Conservation (phyloP, 2,113 vertebrate genomes). For the Onychorhynchus coronatus region DNA sequence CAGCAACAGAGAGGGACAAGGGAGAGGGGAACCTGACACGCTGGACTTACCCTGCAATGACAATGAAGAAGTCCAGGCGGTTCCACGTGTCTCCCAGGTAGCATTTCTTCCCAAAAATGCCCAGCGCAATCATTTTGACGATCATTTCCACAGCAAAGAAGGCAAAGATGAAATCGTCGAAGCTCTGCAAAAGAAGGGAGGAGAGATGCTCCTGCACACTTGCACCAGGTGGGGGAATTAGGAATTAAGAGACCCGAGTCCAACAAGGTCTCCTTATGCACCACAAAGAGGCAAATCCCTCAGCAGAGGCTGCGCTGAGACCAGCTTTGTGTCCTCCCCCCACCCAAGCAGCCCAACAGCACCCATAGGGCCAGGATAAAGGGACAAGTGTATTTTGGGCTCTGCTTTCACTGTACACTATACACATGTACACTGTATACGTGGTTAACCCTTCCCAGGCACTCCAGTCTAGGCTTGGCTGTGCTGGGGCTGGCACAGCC, state of each 20-base stretch:
- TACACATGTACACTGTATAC: not conserved
- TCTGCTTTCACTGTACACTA: not conserved
- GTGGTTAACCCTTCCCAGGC: not conserved
- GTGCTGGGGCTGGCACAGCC: not conserved
- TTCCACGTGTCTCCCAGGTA: constrained; percentile 99
- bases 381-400: not conserved
- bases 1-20: fast-evolving
- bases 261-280: not conserved
- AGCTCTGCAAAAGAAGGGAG: constrained; percentile 77
- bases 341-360: not conserved
- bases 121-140: constrained; percentile 96
- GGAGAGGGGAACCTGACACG: not conserved
- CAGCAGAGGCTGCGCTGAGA: not conserved
- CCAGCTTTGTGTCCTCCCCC: not conserved
- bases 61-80: constrained; percentile 97
- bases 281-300: not conserved
- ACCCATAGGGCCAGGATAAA: not conserved
- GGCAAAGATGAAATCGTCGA: constrained; percentile 99
- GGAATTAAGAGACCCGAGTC: not conserved
- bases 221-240: fast-evolving
- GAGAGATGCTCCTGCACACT: not conserved
- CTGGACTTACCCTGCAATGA: constrained; percentile 90
- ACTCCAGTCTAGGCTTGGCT: not conserved
- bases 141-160: constrained; percentile 99
- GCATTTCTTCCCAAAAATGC: constrained; percentile 97